Conservation (phyloP, 2,888 invertebrate genomes). For the Cacoxenus indagator region DNA sequence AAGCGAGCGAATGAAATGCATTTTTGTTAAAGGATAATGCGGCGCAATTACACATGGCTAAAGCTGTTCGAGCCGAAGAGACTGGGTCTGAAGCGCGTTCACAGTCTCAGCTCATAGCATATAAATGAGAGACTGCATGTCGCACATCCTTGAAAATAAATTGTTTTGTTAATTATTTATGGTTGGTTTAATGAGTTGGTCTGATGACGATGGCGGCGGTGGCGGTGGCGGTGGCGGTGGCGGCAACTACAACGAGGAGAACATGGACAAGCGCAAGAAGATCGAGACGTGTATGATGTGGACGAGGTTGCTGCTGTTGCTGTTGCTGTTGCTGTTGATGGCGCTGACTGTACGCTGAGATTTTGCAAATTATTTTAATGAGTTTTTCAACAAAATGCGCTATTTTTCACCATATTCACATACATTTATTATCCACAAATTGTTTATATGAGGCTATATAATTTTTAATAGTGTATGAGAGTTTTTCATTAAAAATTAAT, state of each 20-base stretch:
- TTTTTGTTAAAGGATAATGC: conserved; percentile 46
- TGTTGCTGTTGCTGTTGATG: not conserved
- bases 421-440: not conserved
- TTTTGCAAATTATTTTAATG: conserved; percentile 62
- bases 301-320: not conserved
- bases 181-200: conserved; percentile 66
- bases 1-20: conserved; percentile 45
- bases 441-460: conserved; percentile 28
- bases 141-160: conserved; percentile 68
- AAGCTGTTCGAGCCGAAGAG: not conserved
- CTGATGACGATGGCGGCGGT: not conserved
- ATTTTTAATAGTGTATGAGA: conserved; percentile 46
- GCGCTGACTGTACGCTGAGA: conserved; percentile 39
- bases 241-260: not conserved
- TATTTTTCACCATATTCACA: not conserved
- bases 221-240: not conserved
- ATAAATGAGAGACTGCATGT: conserved; percentile 18
- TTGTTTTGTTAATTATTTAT: conserved; percentile 70
- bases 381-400: conserved; percentile 57
- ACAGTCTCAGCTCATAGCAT: conserved; percentile 9
- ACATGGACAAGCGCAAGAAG: not conserved
- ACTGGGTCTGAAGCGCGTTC: not conserved
- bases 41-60: conserved; percentile 53
- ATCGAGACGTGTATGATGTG: not conserved
- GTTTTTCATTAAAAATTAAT: conserved; percentile 23